Evolutionary conservation across 1,140 invertebrate genomes (phyloP), one percentile per base, ranked within the genome.

Genomic region (Meloidogyne hapla): DNA sequence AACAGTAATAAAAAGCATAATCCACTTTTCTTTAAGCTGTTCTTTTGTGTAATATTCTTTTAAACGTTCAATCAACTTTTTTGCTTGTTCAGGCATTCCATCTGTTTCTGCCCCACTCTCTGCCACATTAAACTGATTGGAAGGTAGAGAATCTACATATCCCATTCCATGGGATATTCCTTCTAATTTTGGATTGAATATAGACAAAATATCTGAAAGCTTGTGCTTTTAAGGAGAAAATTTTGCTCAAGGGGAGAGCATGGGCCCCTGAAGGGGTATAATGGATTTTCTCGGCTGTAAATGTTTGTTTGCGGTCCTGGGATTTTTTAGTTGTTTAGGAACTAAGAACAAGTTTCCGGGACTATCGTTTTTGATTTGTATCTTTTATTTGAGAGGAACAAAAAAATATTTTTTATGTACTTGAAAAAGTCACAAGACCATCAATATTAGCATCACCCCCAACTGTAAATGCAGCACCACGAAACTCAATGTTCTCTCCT

Each of bases 371-470:
- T n/a, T n/a, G n/a, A n/a, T n/a, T n/a, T n/a, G n/a, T n/a, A n/a
- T n/a, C n/a, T n/a, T n/a, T n/a, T n/a, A n/a, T n/a, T n/a, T n/a
- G n/a, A n/a, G n/a, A n/a, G n/a, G n/a, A 23, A 62, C 76, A 75
- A 87, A 85, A 64, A 18, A 84, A 74, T 18, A 87, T 67, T 73
- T 87, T 86, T n/a, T n/a, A n/a, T n/a, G n/a, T n/a, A 67, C 87
- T 86, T 10, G 84, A 80, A 63, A 86, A 81, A 5, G 84, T 86
- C 2, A 86, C 78, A 18, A 86, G 67, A n/a, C 84, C 84, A 76
- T 86, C 71, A 65, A 81, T 81, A 38, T 84, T 85, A 15, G 84
- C 86, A 79, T 86, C 84, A 23, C 84, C 84, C 12, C 84, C 84
- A 40, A 83, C 85, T 8, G 86, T 75, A 68, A 86, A 86, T 15